Evolutionary conservation across 2,113 vertebrate genomes (phyloP).

Genomic region (Amia ocellicauda): DNA sequence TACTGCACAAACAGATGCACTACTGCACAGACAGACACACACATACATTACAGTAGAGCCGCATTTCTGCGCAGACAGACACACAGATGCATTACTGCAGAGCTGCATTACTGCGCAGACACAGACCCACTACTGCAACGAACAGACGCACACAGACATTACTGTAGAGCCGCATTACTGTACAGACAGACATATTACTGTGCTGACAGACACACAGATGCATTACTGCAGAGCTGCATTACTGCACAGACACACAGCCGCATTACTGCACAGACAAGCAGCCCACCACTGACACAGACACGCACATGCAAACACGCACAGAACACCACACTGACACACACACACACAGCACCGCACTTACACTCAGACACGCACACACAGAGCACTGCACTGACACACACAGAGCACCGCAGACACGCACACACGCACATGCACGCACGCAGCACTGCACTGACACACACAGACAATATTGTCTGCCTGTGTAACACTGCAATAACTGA

Average conservation of each 20-base stretch:
- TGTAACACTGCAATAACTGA: neutral
- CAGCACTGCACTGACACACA: neutral
- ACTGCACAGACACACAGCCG: neutral
- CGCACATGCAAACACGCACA: too few species aligned
- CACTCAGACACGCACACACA: neutral
- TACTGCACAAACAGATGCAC: neutral
- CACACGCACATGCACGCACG: neutral
- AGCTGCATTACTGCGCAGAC: neutral
- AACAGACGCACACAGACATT: neutral
- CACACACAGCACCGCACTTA: too few species aligned
- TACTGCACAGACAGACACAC: neutral
- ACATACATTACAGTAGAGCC: neutral
- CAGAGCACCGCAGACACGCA: neutral
- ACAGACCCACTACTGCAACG: too few species aligned
- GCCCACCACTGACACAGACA: too few species aligned
- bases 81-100: slow-evolving; percentile 6
- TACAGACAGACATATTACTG: neutral
- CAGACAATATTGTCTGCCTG: neutral
- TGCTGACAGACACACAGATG: neutral
- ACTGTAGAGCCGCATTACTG: neutral
- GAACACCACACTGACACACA: too few species aligned
- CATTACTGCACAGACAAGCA: too few species aligned
- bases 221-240: neutral
- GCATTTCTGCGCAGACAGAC: neutral
- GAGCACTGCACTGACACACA: neutral